phyloP scores from a whole-genome alignment of 2,113 vertebrate genomes.

The Athene noctua region DNA sequence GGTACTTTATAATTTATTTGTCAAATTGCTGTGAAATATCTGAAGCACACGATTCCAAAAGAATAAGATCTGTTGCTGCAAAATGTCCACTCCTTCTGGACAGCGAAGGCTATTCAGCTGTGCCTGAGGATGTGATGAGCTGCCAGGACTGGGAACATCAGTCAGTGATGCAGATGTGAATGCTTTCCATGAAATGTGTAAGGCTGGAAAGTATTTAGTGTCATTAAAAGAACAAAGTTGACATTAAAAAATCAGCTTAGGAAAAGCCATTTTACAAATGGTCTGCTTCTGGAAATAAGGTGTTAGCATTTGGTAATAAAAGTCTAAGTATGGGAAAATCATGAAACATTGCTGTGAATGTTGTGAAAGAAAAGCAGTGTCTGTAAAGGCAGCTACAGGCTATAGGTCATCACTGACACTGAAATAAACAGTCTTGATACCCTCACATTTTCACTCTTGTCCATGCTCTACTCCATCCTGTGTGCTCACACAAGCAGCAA shows the following conservation, averaged over 20 bases:
- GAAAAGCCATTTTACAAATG: background rate
- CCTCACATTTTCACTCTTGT: background rate
- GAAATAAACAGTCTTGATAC: background rate
- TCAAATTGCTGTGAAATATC: background rate
- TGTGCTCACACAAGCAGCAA: background rate
- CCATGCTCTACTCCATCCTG: background rate
- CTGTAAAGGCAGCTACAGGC: background rate
- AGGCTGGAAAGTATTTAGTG: background rate
- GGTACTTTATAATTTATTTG: constrained; percentile 45
- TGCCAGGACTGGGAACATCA: background rate
- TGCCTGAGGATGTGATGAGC: background rate
- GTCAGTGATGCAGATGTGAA: background rate
- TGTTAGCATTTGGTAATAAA: background rate
- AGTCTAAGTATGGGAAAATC: background rate
- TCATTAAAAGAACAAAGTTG: background rate
- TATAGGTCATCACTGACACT: background rate
- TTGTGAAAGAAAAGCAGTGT: background rate
- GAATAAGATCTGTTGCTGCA: background rate
- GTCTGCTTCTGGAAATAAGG: background rate
- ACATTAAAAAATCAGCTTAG: background rate
- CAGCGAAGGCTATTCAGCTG: background rate
- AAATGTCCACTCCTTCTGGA: background rate
- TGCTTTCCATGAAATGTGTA: background rate
- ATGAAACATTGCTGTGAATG: background rate
- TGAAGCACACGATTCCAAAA: background rate